Conservation (phyloP, 2,113 vertebrate species). For the Turdus rufiventris region DNA sequence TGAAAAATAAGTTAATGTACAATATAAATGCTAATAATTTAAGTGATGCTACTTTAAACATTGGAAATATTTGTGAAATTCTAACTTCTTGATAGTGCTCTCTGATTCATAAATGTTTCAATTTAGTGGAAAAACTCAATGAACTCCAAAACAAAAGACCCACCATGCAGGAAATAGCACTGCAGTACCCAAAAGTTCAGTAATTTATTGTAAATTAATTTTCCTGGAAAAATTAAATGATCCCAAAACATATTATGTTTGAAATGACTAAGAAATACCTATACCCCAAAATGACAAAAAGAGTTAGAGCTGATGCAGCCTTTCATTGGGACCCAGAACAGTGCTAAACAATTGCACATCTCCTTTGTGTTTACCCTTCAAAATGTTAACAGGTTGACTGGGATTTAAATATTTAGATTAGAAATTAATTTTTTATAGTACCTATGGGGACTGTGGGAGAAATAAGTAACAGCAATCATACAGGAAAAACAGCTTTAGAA, state of each 20-base stretch:
- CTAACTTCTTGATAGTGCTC: not conserved
- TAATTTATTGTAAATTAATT: not conserved
- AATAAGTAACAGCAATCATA: not conserved
- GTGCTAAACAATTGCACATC: not conserved
- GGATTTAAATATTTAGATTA: conserved; percentile 56
- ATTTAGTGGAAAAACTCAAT: not conserved
- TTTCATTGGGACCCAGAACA: not conserved
- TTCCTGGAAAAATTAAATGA: not conserved
- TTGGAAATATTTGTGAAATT: not conserved
- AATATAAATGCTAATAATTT: not conserved
- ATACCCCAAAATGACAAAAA: not conserved
- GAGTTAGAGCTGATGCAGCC: not conserved
- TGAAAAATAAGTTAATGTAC: not conserved
- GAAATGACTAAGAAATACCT: not conserved
- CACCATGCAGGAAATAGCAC: not conserved
- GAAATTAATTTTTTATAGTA: conserved; percentile 44
- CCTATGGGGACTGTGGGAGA: not conserved
- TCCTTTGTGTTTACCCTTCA: conserved; percentile 1
- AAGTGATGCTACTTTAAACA: not conserved
- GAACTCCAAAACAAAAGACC: rapidly evolving
- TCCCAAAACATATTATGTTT: not conserved
- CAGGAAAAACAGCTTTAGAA: conserved; percentile 14
- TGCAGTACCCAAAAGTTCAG: not conserved
- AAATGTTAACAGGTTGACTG: conserved; percentile 12
- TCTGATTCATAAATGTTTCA: not conserved